Conservation (phyloP, 2,888 invertebrate genomes). For the Mythimna ferrago region DNA sequence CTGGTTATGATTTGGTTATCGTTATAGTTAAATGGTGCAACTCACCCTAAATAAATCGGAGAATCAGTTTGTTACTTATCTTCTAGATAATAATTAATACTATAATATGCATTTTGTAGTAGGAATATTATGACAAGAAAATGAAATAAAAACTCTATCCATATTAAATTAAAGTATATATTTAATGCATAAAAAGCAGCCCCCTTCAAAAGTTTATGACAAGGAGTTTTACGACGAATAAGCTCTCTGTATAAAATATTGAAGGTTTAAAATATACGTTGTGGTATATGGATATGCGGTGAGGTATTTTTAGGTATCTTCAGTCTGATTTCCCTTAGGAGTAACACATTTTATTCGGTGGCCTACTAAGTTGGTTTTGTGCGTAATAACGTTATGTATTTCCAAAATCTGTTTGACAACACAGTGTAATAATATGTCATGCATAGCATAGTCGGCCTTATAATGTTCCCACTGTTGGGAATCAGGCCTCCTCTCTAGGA, state of each 20-base stretch:
- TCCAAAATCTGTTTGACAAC: background rate
- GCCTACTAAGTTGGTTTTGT: constrained; percentile 11
- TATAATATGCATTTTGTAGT: too few relatives aligned
- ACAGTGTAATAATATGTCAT: too few relatives aligned
- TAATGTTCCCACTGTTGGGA: too few relatives aligned
- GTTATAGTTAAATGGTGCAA: too few relatives aligned
- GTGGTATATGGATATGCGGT: constrained; percentile 27
- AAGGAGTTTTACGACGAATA: constrained; percentile 44
- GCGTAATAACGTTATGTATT: constrained; percentile 34
- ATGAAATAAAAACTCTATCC: constrained; percentile 11
- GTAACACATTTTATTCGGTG: constrained; percentile 40
- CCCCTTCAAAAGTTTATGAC: constrained; percentile 27
- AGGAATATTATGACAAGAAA: background rate
- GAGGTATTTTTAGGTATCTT: constrained; percentile 48
- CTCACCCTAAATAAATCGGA: too few relatives aligned
- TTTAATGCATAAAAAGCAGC: constrained; percentile 31
- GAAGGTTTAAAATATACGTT: constrained; percentile 52
- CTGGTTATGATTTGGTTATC: too few relatives aligned
- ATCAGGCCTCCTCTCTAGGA: too few relatives aligned
- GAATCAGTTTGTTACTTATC: too few relatives aligned
- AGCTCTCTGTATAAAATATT: constrained; percentile 47
- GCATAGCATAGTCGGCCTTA: too few relatives aligned
- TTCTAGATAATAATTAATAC: too few relatives aligned
- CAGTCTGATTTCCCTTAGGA: constrained; percentile 50
- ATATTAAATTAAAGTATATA: constrained; percentile 21